These are phyloP conservation scores for Colletes gigas DNA, from an alignment of 1,140 invertebrate genomes.

Conservation along the genomic window DNA sequence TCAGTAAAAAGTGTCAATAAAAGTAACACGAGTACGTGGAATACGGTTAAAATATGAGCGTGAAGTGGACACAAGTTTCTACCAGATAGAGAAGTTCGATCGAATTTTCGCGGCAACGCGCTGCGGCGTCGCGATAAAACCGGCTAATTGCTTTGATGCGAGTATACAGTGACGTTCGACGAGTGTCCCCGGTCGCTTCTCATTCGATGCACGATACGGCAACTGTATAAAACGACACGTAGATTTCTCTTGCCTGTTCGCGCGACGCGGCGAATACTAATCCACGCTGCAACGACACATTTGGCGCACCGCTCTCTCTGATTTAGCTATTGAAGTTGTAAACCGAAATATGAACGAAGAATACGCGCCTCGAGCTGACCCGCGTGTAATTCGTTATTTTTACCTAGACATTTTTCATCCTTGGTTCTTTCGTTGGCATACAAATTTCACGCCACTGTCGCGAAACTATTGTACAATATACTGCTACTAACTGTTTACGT, in stretches of 20 bases:
- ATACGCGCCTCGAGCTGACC: neutral
- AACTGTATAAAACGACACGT: slow-evolving; percentile 56
- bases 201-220: slow-evolving; percentile 37
- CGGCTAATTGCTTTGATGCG: slow-evolving; percentile 1
- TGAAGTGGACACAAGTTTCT: neutral
- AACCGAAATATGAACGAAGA: slow-evolving; percentile 28
- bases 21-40: too few relatives aligned
- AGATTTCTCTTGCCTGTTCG: slow-evolving; percentile 27
- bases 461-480: too few relatives aligned
- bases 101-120: neutral
- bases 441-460: too few relatives aligned
- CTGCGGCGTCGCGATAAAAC: slow-evolving; percentile 9
- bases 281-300: slow-evolving; percentile 16
- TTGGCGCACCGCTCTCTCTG: slow-evolving; percentile 24
- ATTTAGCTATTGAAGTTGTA: slow-evolving; percentile 36
- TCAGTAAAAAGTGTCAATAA: slow-evolving; percentile 12
- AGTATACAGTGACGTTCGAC: slow-evolving; percentile 7
- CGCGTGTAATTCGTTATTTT: neutral
- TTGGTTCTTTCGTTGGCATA: too few relatives aligned
- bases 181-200: slow-evolving; percentile 4
- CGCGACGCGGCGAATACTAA: slow-evolving; percentile 49
- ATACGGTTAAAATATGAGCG: neutral
- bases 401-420: neutral
- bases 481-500: too few relatives aligned
- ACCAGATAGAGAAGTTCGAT: neutral